Evolutionary conservation across 2,113 vertebrate genomes (phyloP).

Genomic region (Chiloscyllium plagiosum): DNA sequence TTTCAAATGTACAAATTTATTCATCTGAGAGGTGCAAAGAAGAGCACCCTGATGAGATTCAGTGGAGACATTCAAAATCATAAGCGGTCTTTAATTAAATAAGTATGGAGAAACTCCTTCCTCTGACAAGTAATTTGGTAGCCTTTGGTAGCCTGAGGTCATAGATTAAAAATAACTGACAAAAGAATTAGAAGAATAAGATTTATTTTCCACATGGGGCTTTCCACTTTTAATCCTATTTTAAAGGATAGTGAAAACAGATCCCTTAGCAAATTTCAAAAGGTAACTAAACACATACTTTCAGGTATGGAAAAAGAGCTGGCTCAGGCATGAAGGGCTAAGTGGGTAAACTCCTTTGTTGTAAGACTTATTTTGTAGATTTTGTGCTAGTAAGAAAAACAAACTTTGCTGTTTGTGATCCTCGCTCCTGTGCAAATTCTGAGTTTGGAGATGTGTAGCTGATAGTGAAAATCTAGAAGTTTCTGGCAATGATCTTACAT

Average conservation of each 20-base stretch:
- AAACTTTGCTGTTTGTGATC: neutral
- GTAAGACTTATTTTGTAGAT: neutral
- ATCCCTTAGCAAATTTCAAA: neutral
- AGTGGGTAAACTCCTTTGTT: neutral
- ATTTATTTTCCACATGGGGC: too few relatives aligned
- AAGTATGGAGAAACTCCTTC: neutral
- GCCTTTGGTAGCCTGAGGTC: too few relatives aligned
- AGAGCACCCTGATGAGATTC: too few relatives aligned
- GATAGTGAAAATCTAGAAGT: neutral
- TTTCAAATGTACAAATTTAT: too few relatives aligned
- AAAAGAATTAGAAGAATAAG: neutral
- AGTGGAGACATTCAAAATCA: too few relatives aligned
- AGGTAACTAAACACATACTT: neutral
- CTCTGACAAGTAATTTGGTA: neutral
- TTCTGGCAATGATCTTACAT: neutral
- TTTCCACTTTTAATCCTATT: neutral
- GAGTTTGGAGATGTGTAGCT: neutral
- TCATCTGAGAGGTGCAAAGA: too few relatives aligned
- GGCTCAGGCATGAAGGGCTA: neutral
- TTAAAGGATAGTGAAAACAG: neutral
- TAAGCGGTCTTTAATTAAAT: too few relatives aligned
- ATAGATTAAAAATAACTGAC: neutral
- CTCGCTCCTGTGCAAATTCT: neutral
- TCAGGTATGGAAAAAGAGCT: neutral
- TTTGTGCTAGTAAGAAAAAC: neutral